Evolutionary conservation across 2,113 vertebrate species (phyloP).

Genomic region (Empidonax alnorum): DNA sequence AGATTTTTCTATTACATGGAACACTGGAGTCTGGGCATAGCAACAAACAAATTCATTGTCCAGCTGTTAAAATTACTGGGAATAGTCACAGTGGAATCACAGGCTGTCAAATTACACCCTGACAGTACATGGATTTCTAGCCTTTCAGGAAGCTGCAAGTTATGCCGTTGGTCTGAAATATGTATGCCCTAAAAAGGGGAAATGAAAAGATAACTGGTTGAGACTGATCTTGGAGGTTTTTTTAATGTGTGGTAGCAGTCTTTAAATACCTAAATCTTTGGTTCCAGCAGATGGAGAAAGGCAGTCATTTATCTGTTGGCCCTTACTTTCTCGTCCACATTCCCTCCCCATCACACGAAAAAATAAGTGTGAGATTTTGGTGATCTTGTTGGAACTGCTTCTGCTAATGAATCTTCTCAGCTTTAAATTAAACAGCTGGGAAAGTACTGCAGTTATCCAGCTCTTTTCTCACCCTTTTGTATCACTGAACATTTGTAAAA

Average conservation of each 20-base stretch:
- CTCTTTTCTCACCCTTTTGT: neutral
- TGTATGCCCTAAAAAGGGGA: neutral
- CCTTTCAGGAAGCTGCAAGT: neutral
- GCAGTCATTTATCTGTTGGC: neutral
- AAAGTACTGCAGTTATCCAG: neutral
- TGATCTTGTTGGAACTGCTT: neutral
- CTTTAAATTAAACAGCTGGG: neutral
- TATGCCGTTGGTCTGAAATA: neutral
- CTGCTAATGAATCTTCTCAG: neutral
- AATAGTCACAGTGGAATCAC: neutral
- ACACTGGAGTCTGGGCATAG: neutral
- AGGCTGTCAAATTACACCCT: neutral
- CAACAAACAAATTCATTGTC: neutral
- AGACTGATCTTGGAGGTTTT: neutral
- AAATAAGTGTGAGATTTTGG: neutral
- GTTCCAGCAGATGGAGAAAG: neutral
- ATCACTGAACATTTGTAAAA: neutral
- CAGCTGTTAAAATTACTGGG: neutral
- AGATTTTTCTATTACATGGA: neutral
- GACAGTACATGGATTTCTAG: neutral
- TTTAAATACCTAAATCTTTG: neutral
- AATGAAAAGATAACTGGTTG: neutral
- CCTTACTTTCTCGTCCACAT: neutral
- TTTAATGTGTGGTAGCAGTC: neutral
- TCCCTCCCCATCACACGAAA: neutral